Percentiles rank a stretch among this genome's conserved stretches.
phyloP scores from a whole-genome alignment of 2,888 invertebrate species.

The Andrena fulva region DNA sequence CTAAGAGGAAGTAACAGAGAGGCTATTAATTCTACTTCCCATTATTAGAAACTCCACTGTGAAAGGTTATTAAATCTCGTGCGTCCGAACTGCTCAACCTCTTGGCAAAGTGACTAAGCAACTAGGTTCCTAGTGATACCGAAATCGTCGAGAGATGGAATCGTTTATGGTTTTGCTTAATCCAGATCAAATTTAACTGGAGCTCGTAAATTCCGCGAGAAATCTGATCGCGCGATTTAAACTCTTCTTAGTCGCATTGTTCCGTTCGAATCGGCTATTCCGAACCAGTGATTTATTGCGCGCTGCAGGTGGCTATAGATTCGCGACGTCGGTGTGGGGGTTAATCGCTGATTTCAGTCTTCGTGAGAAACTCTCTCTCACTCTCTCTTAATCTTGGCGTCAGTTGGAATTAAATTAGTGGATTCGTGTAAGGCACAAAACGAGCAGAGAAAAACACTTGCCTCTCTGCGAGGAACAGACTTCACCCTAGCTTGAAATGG shows the following conservation, averaged over 20 bases:
- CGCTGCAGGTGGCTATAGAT: background rate
- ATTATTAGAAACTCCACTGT: too few relatives aligned
- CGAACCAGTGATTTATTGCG: conserved; percentile 17
- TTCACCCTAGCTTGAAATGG: too few relatives aligned
- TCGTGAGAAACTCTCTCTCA: background rate
- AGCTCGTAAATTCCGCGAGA: background rate
- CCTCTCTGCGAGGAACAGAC: too few relatives aligned
- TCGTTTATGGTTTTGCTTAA: background rate
- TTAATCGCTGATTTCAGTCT: conserved; percentile 7
- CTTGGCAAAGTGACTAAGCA: too few relatives aligned
- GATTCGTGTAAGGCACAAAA: too few relatives aligned
- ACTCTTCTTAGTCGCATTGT: conserved; percentile 11
- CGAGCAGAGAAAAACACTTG: too few relatives aligned
- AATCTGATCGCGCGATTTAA: conserved; percentile 3
- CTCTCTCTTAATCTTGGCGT: background rate
- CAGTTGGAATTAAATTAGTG: background rate
- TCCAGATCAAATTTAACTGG: background rate
- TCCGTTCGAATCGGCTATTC: background rate
- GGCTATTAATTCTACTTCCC: too few relatives aligned
- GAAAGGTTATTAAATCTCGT: too few relatives aligned
- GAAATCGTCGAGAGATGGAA: background rate
- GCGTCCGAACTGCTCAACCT: too few relatives aligned
- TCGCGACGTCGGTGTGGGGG: background rate
- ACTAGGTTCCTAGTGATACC: background rate
- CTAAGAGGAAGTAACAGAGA: too few relatives aligned